Base-by-base conservation (phyloP, 2,797 vertebrate genomes). In the Micropoecilia bifurca region DNA sequence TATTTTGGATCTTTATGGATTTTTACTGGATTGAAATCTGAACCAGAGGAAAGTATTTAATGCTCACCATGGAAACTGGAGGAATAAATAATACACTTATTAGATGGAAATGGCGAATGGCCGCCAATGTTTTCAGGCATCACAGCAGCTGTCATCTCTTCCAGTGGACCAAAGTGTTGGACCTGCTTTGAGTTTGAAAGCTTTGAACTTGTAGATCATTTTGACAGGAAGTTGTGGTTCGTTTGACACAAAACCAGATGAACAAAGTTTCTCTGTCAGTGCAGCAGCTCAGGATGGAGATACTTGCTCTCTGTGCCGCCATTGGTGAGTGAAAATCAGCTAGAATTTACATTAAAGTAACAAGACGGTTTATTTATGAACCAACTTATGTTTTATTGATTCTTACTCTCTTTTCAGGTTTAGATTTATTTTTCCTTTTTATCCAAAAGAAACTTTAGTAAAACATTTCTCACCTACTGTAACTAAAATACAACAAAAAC, bases 211-310 rank as follows among this genome's bases (percentile, higher is more conserved):
- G 28, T 43, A 50, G 36, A 66, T 53, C 7, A 61, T 20, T 9
- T 43, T 48, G 53, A 0, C 75, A 81, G 80, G 75, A 81, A 73
- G 75, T 36, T 81, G 75, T 45, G 46, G 75, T 43, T 14, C 18
- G 14, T 53, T 47, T 81, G 69, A 73, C 36, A 25, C 8, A 20
- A 16, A 25, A 13, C 13, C 30, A 36, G 30, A 76, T 48, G 45
- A 68, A 13, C 14, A 16, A 46, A 16, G 5, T 33, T 4, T 1
- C 0, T 47, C 71, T 47, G 1, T 41, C 63, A 33, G 46, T 13
- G 57, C 9, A 7, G 59, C 59, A 48, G 57, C 78, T n/a, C 73
- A 80, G n/a, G 75, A 91, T 91, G 90, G 85, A 63, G 20, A 20
- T 86, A 28, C 13, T 71, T 5, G 41, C 79, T 5, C 36, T 90